A percentile compares a stretch with the other conserved stretches of the same genome.
phyloP scores from a whole-genome alignment of 2,797 vertebrate genomes.

The Silurus lanzhouensis region DNA sequence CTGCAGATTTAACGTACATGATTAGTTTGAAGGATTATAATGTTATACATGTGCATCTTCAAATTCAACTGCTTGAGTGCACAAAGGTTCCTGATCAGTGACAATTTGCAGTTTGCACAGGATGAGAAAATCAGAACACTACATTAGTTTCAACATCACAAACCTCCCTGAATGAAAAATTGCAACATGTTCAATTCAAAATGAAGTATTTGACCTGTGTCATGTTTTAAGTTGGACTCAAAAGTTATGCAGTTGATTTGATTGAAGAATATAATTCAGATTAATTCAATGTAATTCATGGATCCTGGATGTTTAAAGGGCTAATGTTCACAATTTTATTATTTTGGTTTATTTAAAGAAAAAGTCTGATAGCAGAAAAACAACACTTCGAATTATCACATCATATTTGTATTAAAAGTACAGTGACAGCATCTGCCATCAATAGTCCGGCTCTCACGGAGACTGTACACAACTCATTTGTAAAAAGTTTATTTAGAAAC shows the following conservation, averaged over 20 bases:
- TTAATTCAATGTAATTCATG: too few species aligned
- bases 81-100: background rate
- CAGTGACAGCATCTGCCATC: background rate
- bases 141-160: background rate
- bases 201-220: background rate
- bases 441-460: background rate
- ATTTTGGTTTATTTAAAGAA: background rate
- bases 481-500: conserved; percentile 90
- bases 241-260: background rate
- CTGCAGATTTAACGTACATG: too few species aligned
- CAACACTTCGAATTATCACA: background rate
- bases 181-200: background rate
- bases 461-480: conserved; percentile 27
- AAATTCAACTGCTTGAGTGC: background rate
- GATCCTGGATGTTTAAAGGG: background rate
- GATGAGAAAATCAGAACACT: background rate
- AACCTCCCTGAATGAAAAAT: background rate
- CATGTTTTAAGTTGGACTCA: background rate
- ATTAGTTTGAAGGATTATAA: background rate
- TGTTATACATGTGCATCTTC: background rate
- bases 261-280: background rate
- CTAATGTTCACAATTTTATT: background rate
- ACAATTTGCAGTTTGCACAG: background rate
- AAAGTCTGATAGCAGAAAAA: background rate
- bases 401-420: background rate